Evolutionary conservation across 1,140 invertebrate genomes (phyloP).

Genomic region (Drosophila nannoptera): DNA sequence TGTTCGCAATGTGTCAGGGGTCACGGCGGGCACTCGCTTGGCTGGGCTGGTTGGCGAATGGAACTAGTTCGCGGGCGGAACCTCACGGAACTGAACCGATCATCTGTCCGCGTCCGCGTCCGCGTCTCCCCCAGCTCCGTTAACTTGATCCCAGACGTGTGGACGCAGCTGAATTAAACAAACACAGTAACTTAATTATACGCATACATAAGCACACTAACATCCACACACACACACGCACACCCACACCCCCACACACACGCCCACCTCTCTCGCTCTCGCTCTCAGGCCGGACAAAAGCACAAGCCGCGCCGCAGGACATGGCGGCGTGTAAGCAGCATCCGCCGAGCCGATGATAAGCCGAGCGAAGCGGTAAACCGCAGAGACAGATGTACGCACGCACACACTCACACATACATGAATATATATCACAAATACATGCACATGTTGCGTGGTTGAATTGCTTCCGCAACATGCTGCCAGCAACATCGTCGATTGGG

Average conservation of each 20-base stretch:
- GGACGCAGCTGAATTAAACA: constrained; percentile 46
- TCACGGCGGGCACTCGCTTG: background rate
- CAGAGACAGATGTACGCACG: constrained; percentile 5
- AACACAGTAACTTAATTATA: constrained; percentile 67
- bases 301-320: constrained; percentile 54
- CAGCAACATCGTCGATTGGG: too few relatives aligned
- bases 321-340: constrained; percentile 46
- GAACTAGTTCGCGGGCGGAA: background rate
- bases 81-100: background rate
- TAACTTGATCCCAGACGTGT: constrained; percentile 1
- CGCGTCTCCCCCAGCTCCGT: background rate
- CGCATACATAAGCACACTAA: constrained; percentile 59
- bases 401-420: background rate
- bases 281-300: background rate
- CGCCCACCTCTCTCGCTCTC: too few relatives aligned
- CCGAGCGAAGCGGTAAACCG: constrained; percentile 63
- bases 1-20: constrained; percentile 16
- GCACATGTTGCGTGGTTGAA: too few relatives aligned
- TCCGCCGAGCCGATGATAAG: constrained; percentile 46
- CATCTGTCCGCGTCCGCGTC: background rate
- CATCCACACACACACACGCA: constrained; percentile 34
- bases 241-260: constrained; percentile 36
- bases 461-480: too few relatives aligned
- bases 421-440: background rate
- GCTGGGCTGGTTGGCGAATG: background rate